These are phyloP conservation scores for Artibeus jamaicensis DNA, from an alignment of 2,797 vertebrate genomes.

Conservation along the genomic window DNA sequence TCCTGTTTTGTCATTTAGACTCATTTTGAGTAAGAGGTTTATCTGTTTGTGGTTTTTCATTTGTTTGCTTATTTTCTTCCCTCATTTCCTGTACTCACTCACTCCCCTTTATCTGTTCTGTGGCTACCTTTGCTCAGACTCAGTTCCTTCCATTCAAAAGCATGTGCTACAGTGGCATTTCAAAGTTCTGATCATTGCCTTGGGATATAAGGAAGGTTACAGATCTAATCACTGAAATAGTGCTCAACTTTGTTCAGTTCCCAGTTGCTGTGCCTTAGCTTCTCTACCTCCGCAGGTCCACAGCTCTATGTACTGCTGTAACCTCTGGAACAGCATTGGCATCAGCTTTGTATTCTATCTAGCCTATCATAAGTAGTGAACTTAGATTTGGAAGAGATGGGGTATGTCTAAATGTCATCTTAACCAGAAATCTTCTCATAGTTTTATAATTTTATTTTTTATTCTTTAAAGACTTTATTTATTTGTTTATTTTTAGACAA, in stretches of 20 bases:
- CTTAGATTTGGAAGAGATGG: not conserved
- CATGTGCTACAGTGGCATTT: not conserved
- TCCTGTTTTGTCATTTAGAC: not conserved
- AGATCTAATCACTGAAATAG: not conserved
- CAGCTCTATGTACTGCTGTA: not conserved
- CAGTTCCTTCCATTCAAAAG: not conserved
- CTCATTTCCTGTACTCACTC: not conserved
- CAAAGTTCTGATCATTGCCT: not conserved
- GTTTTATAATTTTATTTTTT: not conserved
- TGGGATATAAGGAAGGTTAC: not conserved
- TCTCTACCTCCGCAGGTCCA: not conserved
- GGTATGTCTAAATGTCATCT: not conserved
- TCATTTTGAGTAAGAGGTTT: not conserved
- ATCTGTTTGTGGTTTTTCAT: not conserved
- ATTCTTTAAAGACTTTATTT: no score
- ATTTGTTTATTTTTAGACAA: no score
- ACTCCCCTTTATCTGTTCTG: not conserved
- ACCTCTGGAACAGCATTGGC: not conserved
- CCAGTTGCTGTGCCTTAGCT: not conserved
- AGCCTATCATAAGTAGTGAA: not conserved
- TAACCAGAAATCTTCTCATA: not conserved
- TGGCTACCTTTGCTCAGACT: not conserved
- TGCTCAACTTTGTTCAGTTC: not conserved
- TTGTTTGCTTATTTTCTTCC: not conserved
- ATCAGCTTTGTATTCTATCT: not conserved